Percentiles rank a stretch among this genome's conserved stretches.
phyloP scores from a whole-genome alignment of 1,140 invertebrate genomes.

The Sesamia nonagrioides region DNA sequence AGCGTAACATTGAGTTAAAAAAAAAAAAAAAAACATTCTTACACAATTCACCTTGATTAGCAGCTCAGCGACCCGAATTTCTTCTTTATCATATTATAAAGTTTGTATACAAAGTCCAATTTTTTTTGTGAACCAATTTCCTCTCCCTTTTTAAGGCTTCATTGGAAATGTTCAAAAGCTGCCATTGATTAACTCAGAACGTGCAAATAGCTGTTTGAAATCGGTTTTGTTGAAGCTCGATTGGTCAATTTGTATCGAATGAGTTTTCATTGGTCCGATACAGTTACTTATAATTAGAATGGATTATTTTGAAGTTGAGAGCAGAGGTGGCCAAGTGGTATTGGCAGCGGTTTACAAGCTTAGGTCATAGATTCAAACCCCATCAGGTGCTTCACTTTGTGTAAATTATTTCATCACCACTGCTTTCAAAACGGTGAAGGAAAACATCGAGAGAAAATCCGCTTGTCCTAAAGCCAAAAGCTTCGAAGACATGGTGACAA shows the following conservation, averaged over 20 bases:
- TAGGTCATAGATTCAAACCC: too few species aligned
- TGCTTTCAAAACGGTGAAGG: too few species aligned
- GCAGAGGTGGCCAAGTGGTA: too few species aligned
- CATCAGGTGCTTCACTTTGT: too few species aligned
- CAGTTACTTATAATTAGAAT: slow-evolving; percentile 27
- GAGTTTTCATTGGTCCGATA: slow-evolving; percentile 32
- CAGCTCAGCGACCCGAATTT: slow-evolving; percentile 26
- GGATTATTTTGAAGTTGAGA: slow-evolving; percentile 9
- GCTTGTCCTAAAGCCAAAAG: too few species aligned
- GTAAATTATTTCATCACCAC: too few species aligned
- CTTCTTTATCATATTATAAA: slow-evolving; percentile 49
- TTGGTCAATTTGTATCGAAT: slow-evolving; percentile 41
- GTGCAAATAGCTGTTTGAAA: slow-evolving; percentile 49
- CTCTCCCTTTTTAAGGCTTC: slow-evolving; percentile 44
- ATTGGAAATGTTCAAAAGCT: slow-evolving; percentile 38
- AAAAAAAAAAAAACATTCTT: slow-evolving; percentile 13
- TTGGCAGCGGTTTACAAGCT: too few species aligned
- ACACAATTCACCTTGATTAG: slow-evolving; percentile 20
- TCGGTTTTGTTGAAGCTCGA: slow-evolving; percentile 33
- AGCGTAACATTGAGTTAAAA: neutral
- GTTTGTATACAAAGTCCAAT: slow-evolving; percentile 39
- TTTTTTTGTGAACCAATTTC: slow-evolving; percentile 53
- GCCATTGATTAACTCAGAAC: slow-evolving; percentile 49
- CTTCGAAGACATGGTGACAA: too few species aligned
- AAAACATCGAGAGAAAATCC: too few species aligned